phyloP scores from a whole-genome alignment of 2,113 vertebrate genomes.

The Myocastor coypus region DNA sequence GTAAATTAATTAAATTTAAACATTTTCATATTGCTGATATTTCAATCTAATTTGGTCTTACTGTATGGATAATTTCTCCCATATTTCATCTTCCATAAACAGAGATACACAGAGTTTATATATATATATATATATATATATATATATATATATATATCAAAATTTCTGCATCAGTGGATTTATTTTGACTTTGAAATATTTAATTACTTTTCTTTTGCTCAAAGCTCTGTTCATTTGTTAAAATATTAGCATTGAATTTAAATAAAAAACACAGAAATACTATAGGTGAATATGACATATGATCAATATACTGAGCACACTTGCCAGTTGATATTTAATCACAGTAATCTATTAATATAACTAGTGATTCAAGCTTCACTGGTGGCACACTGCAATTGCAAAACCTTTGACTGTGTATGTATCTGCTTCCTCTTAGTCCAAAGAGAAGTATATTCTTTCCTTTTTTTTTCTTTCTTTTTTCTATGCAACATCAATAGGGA shows the following conservation, averaged over 20 bases:
- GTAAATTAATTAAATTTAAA: too few relatives aligned
- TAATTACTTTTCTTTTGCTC: not conserved
- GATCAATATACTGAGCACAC: conserved; percentile 6
- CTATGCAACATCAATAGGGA: too few relatives aligned
- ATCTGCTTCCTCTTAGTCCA: too few relatives aligned
- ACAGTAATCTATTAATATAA: not conserved
- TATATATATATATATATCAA: conserved; percentile 14
- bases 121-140: too few relatives aligned
- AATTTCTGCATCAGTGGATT: not conserved
- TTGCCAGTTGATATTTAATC: not conserved
- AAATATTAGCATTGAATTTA: not conserved
- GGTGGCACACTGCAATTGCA: too few relatives aligned
- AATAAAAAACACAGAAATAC: not conserved
- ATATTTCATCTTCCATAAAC: not conserved
- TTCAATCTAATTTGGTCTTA: not conserved
- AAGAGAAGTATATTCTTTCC: too few relatives aligned
- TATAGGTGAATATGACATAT: not conserved
- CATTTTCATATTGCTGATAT: not conserved
- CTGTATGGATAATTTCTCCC: not conserved
- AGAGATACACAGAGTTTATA: not conserved
- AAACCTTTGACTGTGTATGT: too few relatives aligned
- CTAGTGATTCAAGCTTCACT: too few relatives aligned
- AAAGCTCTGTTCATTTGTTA: not conserved
- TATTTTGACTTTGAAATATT: not conserved
- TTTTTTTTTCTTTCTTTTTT: too few relatives aligned